Percentiles rank a stretch among this genome's conserved stretches.
Evolutionary conservation across 2,113 vertebrate genomes (phyloP).

Genomic region (Pygathrix nemaeus): DNA sequence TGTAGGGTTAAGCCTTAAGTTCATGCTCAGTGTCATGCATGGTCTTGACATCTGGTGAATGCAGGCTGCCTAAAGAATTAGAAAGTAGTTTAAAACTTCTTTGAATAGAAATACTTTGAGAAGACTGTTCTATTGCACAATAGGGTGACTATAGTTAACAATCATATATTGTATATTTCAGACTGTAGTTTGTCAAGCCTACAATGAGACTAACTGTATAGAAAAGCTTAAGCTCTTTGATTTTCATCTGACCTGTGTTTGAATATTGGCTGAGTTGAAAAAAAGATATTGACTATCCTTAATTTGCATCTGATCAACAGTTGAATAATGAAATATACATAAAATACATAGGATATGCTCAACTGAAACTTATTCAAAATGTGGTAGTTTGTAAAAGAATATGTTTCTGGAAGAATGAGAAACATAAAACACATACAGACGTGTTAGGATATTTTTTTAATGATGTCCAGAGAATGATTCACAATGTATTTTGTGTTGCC

Average conservation of each 20-base stretch:
- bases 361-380: neutral
- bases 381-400: neutral
- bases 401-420: neutral
- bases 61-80: neutral
- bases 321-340: neutral
- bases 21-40: neutral
- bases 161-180: too few species aligned
- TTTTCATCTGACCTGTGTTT: neutral
- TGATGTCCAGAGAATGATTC: neutral
- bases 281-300: neutral
- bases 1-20: neutral
- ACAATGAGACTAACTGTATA: neutral
- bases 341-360: neutral
- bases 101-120: neutral
- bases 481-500: constrained; percentile 13
- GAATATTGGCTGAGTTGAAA: neutral
- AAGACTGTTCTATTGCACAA: neutral
- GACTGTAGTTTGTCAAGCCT: neutral
- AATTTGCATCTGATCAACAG: neutral
- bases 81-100: neutral
- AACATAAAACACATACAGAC: constrained; percentile 11
- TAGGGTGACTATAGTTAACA: too few species aligned
- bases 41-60: neutral
- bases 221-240: neutral
- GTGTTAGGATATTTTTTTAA: constrained; percentile 3